A percentile compares a stretch with the other conserved stretches of the same genome.
phyloP scores from a whole-genome alignment of 2,888 invertebrate species.

The Agrotis clavis region DNA sequence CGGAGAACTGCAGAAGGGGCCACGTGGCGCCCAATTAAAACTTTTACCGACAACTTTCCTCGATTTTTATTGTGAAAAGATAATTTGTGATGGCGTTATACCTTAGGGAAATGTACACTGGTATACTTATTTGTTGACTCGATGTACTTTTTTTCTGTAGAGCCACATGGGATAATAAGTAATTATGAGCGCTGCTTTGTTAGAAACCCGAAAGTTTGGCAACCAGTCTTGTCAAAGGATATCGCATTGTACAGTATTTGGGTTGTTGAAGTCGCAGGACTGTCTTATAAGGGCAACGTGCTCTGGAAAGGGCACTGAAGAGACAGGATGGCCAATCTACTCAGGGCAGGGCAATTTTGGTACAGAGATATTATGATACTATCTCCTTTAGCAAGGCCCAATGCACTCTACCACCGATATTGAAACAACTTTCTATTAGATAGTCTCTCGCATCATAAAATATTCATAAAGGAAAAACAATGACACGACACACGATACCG shows the following conservation, averaged over 20 bases:
- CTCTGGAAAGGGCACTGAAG: too few relatives aligned
- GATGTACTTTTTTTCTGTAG: too few relatives aligned
- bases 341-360: too few relatives aligned
- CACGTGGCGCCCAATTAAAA: constrained; percentile 68
- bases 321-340: too few relatives aligned
- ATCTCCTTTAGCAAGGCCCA: not conserved
- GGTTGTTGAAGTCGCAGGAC: too few relatives aligned
- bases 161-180: too few relatives aligned
- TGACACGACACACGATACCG: constrained; percentile 25
- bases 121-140: not conserved
- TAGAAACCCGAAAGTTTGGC: too few relatives aligned
- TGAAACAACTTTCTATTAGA: constrained; percentile 17
- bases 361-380: too few relatives aligned
- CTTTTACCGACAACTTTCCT: constrained; percentile 53
- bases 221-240: too few relatives aligned
- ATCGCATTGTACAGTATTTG: not conserved
- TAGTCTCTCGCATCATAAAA: constrained; percentile 34
- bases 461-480: constrained; percentile 49
- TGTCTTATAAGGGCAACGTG: too few relatives aligned
- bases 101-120: constrained; percentile 4
- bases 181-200: too few relatives aligned
- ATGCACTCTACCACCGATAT: not conserved
- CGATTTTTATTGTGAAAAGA: constrained; percentile 40
- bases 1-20: constrained; percentile 34
- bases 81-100: constrained; percentile 6